Percentiles rank a stretch among this genome's conserved stretches.
Conservation (phyloP, 2,113 vertebrate genomes). For the Salminus brasiliensis region DNA sequence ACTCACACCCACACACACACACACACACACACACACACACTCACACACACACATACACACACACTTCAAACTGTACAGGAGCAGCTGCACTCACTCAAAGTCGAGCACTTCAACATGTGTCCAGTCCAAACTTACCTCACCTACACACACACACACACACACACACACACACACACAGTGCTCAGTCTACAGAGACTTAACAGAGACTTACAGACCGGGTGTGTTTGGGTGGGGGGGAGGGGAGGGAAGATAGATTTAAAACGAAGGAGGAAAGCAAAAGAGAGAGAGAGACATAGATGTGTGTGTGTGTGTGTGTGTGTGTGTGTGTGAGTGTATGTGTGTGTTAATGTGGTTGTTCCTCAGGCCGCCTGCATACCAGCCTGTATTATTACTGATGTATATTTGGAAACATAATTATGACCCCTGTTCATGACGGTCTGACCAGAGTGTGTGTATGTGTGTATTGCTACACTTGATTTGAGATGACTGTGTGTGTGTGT, state of each 20-base stretch:
- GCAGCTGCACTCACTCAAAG: slow-evolving; percentile 36
- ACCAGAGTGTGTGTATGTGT: slow-evolving; percentile 14
- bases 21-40: slow-evolving; percentile 12
- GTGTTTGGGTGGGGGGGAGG: neutral
- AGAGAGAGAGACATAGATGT: neutral
- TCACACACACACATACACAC: slow-evolving; percentile 24
- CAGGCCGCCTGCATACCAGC: slow-evolving; percentile 8
- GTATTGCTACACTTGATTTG: no score
- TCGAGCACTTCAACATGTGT: slow-evolving; percentile 39
- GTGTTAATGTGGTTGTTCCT: neutral
- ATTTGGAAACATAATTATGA: slow-evolving; percentile 53
- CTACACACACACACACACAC: slow-evolving; percentile 8
- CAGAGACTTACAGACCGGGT: neutral
- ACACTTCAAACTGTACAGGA: neutral
- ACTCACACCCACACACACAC: slow-evolving; percentile 31
- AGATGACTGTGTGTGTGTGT: neutral
- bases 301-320: no score
- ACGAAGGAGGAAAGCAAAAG: neutral
- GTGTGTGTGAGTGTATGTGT: neutral
- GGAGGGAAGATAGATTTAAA: neutral
- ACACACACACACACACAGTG: slow-evolving; percentile 24
- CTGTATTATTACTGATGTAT: slow-evolving; percentile 49
- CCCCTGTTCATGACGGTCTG: slow-evolving; percentile 23
- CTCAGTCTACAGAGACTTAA: neutral
- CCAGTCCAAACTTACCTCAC: no score